Percentiles rank a stretch among this genome's conserved stretches.
phyloP scores from a whole-genome alignment of 92 coral and sea anemone species.

The Ricordea florida region DNA sequence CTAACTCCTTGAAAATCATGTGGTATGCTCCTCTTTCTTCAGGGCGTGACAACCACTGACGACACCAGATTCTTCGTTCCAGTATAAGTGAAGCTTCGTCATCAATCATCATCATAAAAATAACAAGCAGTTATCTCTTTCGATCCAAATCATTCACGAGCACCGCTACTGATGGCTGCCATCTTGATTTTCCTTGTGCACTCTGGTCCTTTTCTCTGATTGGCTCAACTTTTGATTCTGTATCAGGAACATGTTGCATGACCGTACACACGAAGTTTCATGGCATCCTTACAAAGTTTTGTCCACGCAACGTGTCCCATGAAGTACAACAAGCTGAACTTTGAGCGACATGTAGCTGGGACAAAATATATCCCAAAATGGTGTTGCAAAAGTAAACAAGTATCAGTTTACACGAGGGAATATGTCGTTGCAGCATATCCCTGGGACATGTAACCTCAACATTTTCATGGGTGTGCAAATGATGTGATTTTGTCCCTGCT shows the following conservation, averaged over 20 bases:
- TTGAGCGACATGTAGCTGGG: background rate
- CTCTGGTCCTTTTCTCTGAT: constrained; percentile 10
- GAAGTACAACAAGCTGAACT: background rate
- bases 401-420: background rate
- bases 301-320: background rate
- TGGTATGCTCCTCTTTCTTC: constrained; percentile 29
- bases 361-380: background rate
- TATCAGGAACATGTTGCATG: background rate
- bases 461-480: background rate
- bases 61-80: constrained; percentile 16
- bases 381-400: background rate
- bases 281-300: background rate
- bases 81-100: background rate
- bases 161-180: background rate
- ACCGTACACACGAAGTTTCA: background rate
- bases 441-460: background rate
- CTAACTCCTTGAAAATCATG: constrained; percentile 19
- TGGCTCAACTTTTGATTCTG: constrained; percentile 6
- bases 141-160: background rate
- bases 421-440: background rate
- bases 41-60: constrained; percentile 34
- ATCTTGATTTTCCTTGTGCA: background rate
- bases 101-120: constrained; percentile 14
- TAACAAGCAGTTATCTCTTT: constrained; percentile 1
- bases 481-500: background rate